phyloP scores from a whole-genome alignment of 2,113 vertebrate species.

The Physeter macrocephalus region DNA sequence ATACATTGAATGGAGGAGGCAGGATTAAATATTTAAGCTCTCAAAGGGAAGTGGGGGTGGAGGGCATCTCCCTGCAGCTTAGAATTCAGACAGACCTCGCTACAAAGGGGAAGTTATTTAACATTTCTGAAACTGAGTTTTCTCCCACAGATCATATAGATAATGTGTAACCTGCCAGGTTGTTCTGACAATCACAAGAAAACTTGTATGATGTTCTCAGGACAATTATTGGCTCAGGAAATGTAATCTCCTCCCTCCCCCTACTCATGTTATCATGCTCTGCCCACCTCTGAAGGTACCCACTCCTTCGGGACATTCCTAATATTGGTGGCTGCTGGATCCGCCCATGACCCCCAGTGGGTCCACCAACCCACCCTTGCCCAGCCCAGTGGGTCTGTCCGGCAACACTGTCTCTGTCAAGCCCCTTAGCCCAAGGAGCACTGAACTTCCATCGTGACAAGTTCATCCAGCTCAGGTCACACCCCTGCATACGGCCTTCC shows the following conservation, averaged over 20 bases:
- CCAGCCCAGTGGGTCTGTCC: not conserved
- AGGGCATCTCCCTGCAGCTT: not conserved
- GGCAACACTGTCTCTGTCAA: not conserved
- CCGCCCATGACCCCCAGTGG: not conserved
- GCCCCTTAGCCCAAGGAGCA: not conserved
- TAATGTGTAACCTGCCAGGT: not conserved
- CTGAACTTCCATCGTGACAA: not conserved
- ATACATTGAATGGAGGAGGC: not conserved
- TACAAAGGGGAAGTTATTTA: not conserved
- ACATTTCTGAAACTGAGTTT: not conserved
- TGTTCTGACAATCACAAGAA: not conserved
- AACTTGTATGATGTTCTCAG: not conserved
- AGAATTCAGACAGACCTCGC: not conserved
- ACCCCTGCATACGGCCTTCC: not conserved
- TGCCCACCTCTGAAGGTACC: not conserved
- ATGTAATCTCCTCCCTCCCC: not conserved
- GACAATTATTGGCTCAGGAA: not conserved
- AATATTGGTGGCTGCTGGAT: not conserved
- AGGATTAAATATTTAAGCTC: slow-evolving; percentile 16
- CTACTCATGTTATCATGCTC: not conserved
- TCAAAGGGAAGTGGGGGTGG: not conserved
- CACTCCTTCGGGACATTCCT: not conserved
- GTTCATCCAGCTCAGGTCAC: not conserved
- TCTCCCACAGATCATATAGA: too few relatives aligned
- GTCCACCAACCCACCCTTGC: too few relatives aligned